Evolutionary conservation across 2,113 vertebrate genomes (phyloP).

Genomic region (Oryctolagus cuniculus): mOryCun1.1 NC_091432.1:161606001-161606500

Average conservation of each 20-base stretch:
- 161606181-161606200: neutral
- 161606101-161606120: neutral
- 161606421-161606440: neutral
- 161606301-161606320: neutral
- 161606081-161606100: neutral
- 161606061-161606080: neutral
- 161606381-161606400: neutral
- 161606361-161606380: neutral
- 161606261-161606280: neutral
- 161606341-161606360: neutral
- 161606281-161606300: constrained; percentile 12
- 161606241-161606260: constrained; percentile 13
- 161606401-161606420: neutral
- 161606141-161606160: neutral
- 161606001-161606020: neutral
- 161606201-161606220: neutral
- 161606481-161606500: neutral
- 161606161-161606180: neutral
- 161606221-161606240: neutral
- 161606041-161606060: neutral
- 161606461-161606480: neutral
- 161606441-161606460: neutral
- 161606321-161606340: constrained; percentile 32
- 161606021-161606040: neutral
- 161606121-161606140: neutral